phyloP scores from a whole-genome alignment of 1,140 invertebrate genomes.

The Eumeta japonica region DNA sequence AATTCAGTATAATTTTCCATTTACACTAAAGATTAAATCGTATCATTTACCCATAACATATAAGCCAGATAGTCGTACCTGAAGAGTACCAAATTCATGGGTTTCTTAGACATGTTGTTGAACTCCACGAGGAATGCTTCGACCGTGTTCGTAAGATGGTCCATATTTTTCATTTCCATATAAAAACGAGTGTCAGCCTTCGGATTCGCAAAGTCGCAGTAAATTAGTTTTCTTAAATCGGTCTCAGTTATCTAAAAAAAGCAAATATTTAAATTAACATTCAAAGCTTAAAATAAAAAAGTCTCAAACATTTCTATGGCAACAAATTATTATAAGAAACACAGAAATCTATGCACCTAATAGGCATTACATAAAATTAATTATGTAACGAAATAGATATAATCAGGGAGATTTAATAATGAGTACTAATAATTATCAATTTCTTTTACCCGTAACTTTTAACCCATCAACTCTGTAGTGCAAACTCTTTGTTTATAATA shows the following conservation, averaged over 20 bases:
- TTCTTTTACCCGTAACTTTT: too few species aligned
- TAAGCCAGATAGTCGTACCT: too few species aligned
- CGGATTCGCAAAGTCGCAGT: conserved; percentile 93
- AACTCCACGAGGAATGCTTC: conserved; percentile 90
- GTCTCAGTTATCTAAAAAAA: conserved; percentile 68
- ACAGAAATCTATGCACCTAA: neutral
- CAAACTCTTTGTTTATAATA: too few species aligned
- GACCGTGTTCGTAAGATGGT: conserved; percentile 79
- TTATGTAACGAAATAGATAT: too few species aligned
- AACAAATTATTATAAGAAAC: too few species aligned
- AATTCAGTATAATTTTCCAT: too few species aligned
- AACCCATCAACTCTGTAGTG: too few species aligned
- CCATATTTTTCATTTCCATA: conserved; percentile 83
- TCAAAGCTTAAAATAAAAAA: conserved; percentile 1
- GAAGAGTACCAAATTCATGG: conserved; percentile 95
- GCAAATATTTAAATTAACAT: conserved; percentile 8
- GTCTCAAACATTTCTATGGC: neutral
- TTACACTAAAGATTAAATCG: too few species aligned
- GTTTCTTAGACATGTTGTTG: conserved; percentile 95
- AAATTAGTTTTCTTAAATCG: conserved; percentile 85
- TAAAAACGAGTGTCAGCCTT: conserved; percentile 89
- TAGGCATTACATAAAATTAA: neutral
- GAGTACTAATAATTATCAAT: too few species aligned
- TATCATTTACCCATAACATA: too few species aligned
- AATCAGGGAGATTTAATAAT: too few species aligned